Percentiles rank a stretch among this genome's conserved stretches.
Evolutionary conservation across 2,797 vertebrate species (phyloP).

Genomic region (Hemitrygon akajei): DNA sequence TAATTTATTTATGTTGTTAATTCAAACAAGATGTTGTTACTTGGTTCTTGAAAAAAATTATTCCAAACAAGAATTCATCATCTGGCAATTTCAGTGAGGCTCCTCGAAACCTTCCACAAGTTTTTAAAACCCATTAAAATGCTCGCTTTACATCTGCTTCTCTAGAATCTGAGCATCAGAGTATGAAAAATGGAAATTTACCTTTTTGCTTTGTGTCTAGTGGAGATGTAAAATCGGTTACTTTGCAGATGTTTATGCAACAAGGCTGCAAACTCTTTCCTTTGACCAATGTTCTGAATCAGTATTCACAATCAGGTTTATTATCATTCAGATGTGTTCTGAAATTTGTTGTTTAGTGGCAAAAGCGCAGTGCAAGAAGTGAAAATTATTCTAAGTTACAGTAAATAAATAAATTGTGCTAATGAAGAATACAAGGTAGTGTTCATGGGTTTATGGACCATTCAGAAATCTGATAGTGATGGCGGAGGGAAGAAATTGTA

Average conservation of each 20-base stretch:
- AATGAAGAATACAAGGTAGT: no score
- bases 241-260: not conserved
- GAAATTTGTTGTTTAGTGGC: no score
- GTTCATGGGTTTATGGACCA: no score
- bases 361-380: no score
- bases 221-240: not conserved
- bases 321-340: no score
- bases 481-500: no score
- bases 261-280: not conserved
- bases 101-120: not conserved
- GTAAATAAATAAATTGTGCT: no score
- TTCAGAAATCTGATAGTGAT: no score
- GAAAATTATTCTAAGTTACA: no score
- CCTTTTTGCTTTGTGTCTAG: not conserved
- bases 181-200: not conserved
- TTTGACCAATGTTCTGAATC: no score
- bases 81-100: not conserved
- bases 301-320: no score
- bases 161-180: not conserved
- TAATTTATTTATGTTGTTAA: not conserved
- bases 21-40: not conserved
- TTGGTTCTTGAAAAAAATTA: not conserved
- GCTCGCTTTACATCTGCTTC: not conserved
- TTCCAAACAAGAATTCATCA: not conserved
- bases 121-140: not conserved